Conservation (phyloP, 2,888 invertebrate genomes). For the Spilosoma lubricipeda region DNA sequence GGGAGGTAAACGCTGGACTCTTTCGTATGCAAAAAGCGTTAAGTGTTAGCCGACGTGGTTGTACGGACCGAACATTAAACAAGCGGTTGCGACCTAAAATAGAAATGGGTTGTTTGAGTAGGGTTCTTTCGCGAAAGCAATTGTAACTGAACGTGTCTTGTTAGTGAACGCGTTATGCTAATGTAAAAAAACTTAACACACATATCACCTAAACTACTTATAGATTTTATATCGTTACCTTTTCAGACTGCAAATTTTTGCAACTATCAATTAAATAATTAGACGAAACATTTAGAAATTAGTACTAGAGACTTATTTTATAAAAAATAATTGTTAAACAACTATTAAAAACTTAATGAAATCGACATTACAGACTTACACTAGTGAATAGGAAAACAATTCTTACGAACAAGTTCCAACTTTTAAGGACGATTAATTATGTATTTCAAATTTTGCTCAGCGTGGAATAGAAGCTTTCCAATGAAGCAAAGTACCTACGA, state of each 20-base stretch:
- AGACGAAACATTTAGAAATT: not conserved
- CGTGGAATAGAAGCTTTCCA: no score
- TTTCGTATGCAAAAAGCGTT: constrained; percentile 86
- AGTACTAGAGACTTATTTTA: no score
- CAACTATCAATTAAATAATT: not conserved
- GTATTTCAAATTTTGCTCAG: no score
- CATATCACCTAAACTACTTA: constrained; percentile 48
- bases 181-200: constrained; percentile 68
- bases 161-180: constrained; percentile 84
- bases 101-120: constrained; percentile 86
- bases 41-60: constrained; percentile 84
- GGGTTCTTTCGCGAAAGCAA: constrained; percentile 86
- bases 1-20: constrained; percentile 76
- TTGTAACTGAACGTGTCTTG: constrained; percentile 85
- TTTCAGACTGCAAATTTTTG: constrained; percentile 4
- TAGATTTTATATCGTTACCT: constrained; percentile 2
- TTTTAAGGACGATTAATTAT: no score
- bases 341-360: no score
- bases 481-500: no score
- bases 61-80: constrained; percentile 86
- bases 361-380: no score
- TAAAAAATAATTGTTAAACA: constrained; percentile 24
- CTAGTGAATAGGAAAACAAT: no score
- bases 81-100: constrained; percentile 83
- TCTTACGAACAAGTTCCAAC: no score